These are phyloP conservation scores for Pocillopora damicornis DNA, from an alignment of 64 coral and sea anemone species.

Conservation along the genomic window DNA sequence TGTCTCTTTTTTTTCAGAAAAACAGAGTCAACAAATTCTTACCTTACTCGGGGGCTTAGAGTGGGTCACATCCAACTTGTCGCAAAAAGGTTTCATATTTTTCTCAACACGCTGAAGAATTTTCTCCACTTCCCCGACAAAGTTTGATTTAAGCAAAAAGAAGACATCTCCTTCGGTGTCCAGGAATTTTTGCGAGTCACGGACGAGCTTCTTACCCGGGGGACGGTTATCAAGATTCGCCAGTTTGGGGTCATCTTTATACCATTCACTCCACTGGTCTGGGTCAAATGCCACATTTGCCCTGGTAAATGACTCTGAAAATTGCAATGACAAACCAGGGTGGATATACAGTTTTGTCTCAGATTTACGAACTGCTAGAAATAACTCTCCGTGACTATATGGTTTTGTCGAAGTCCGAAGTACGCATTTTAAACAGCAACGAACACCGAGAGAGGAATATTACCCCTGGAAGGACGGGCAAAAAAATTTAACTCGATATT, in stretches of 20 bases:
- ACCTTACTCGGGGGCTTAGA: conserved; percentile 61
- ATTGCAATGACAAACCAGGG: neutral
- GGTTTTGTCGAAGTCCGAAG: no score
- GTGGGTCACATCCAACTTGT: conserved; percentile 19
- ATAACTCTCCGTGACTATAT: no score
- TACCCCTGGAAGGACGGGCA: no score
- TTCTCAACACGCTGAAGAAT: conserved; percentile 13
- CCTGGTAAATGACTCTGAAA: conserved; percentile 51
- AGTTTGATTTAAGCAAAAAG: conserved; percentile 72
- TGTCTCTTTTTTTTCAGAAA: no score
- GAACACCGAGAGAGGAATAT: no score
- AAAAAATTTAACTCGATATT: no score
- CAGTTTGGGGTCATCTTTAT: conserved; percentile 42
- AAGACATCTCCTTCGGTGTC: conserved; percentile 80
- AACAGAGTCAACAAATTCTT: neutral
- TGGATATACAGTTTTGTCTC: neutral
- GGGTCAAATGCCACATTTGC: conserved; percentile 74
- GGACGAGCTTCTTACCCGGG: conserved; percentile 4
- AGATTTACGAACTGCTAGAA: neutral
- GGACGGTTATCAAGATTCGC: conserved; percentile 37
- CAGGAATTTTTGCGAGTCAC: conserved; percentile 70
- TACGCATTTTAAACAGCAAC: no score
- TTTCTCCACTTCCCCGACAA: conserved; percentile 12
- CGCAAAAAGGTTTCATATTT: conserved; percentile 40
- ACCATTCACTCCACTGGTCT: conserved; percentile 67